These are phyloP conservation scores for Scolopax rusticola DNA, from an alignment of 2,797 vertebrate genomes.

Conservation along the genomic window DNA sequence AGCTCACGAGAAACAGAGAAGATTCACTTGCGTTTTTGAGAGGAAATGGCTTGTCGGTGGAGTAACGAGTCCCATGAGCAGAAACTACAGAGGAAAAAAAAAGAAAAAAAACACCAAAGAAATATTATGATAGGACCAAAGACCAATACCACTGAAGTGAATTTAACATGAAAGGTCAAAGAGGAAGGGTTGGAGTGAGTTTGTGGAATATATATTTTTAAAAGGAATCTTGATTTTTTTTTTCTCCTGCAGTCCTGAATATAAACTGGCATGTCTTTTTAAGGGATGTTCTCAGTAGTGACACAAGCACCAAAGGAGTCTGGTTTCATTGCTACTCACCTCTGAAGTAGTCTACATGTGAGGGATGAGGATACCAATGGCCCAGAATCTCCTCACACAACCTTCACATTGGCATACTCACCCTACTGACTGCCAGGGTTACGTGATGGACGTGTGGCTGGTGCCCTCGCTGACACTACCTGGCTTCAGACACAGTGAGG, in stretches of 20 bases:
- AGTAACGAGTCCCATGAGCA: not conserved
- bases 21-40: not conserved
- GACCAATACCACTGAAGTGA: not conserved
- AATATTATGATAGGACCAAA: not conserved
- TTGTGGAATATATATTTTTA: not conserved
- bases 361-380: not conserved
- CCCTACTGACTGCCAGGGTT: not conserved
- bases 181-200: not conserved
- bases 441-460: accelerated
- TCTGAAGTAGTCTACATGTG: not conserved
- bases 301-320: not conserved
- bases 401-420: not conserved
- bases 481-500: not conserved
- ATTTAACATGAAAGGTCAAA: not conserved
- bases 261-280: not conserved
- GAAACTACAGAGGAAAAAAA: accelerated
- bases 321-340: not conserved
- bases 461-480: not conserved
- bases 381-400: not conserved
- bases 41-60: not conserved
- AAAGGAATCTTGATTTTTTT: not conserved
- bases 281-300: not conserved
- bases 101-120: not conserved
- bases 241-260: not conserved
- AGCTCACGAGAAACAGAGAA: not conserved